phyloP scores from a whole-genome alignment of 2,888 invertebrate species.

The Strigamia transsilvanica region DNA sequence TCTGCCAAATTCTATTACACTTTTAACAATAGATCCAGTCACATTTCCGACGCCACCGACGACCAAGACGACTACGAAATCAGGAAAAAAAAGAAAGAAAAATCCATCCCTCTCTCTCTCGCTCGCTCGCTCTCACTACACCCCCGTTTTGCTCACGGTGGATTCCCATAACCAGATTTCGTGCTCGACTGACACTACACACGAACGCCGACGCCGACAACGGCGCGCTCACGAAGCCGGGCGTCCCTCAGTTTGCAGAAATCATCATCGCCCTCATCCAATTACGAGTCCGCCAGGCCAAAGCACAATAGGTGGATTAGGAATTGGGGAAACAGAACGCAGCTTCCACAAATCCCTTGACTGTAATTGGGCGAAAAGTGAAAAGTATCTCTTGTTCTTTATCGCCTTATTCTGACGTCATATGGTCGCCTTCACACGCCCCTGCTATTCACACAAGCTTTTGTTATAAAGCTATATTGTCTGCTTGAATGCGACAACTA shows the following conservation, averaged over 20 bases:
- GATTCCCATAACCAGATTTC: conserved; percentile 28
- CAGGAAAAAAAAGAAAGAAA: background rate
- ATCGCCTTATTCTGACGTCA: conserved; percentile 8
- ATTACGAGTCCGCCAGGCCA: conserved; percentile 8
- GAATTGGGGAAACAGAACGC: conserved; percentile 8
- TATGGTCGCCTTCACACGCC: conserved; percentile 8
- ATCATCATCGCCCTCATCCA: conserved; percentile 8
- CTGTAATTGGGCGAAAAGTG: conserved; percentile 8
- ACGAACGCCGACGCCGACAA: conserved; percentile 11
- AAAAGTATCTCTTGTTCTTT: conserved; percentile 8
- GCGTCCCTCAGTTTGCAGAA: conserved; percentile 3
- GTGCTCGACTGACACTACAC: conserved; percentile 30
- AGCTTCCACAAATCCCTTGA: conserved; percentile 8
- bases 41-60: conserved; percentile 27
- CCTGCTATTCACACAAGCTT: background rate
- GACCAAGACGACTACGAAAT: background rate
- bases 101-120: background rate
- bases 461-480: background rate
- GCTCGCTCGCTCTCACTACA: too few species aligned
- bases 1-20: conserved; percentile 40
- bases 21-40: conserved; percentile 1
- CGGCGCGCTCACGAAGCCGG: background rate
- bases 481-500: background rate
- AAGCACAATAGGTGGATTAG: background rate
- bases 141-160: background rate